Percentiles rank a stretch among this genome's conserved stretches.
These are phyloP conservation scores for Amazona vittata DNA, from an alignment of 2,113 vertebrate genomes.

Conservation along the genomic window DNA sequence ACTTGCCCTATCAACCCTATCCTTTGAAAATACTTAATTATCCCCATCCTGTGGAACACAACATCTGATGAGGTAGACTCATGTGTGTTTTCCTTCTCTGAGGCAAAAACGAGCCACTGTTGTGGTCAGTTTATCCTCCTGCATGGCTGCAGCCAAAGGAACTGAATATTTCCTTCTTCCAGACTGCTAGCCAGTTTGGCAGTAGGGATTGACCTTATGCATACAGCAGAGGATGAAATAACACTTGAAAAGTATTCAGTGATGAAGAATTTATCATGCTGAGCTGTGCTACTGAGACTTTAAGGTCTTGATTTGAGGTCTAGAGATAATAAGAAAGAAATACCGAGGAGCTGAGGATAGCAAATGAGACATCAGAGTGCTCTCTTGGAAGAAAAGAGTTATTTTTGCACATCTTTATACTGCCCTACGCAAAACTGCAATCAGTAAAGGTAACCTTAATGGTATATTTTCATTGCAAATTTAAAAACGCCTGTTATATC, in stretches of 20 bases:
- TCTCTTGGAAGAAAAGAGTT: neutral
- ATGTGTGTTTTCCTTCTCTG: neutral
- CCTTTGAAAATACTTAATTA: neutral
- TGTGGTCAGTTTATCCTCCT: neutral
- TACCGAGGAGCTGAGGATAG: neutral
- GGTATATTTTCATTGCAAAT: neutral
- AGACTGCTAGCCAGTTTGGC: neutral
- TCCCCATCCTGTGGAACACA: neutral
- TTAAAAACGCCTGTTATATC: neutral
- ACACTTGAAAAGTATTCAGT: neutral
- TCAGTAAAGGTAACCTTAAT: neutral
- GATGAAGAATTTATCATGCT: neutral
- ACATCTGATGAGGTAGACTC: neutral
- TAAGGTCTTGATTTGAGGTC: neutral
- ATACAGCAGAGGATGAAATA: neutral
- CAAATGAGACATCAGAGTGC: neutral
- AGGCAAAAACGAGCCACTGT: neutral
- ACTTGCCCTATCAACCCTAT: rapidly evolving
- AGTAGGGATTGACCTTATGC: neutral
- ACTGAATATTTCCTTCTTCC: neutral
- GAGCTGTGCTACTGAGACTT: neutral
- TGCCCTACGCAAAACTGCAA: neutral
- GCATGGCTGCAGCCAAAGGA: neutral
- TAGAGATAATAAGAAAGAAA: neutral
- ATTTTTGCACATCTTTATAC: neutral